Base-by-base conservation (phyloP, 2,888 invertebrate genomes). In the Alviniconcha strummeri region DNA sequence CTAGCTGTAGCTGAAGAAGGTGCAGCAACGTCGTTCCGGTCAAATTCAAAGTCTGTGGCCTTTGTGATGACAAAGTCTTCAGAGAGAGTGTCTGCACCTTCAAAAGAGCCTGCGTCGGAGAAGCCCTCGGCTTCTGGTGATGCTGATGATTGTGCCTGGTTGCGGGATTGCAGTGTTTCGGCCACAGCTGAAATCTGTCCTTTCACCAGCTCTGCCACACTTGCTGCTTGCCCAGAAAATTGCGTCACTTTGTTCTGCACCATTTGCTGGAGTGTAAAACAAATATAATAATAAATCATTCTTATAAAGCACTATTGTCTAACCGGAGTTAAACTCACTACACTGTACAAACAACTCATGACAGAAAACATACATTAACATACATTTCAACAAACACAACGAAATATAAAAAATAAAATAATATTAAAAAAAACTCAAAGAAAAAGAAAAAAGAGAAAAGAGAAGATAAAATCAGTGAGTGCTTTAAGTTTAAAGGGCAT, bases 171-270 rank as follows among this genome's bases (percentile, higher is more conserved):
- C 5, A 84, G 54, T 8, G 36, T 80, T 15, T 84, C 77, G 13
- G 77, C 75, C 15, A 85, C 57, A 17, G 81, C 67, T 19, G 85
- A 71, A 13, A 82, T 83, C 79, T 87, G 85, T 56, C 64, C 80
- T 82, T 85, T 87, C 1, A 90, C 84, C n/a, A 85, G 86, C 19
- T 87, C 86, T 0, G 85, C 85, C 15, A 90, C 84, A 17, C 84
- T 87, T 19, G 88, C 84, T 36, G 89, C 87, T 71, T 90, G 90
- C 55, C 85, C 85, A 5, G 89, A 87, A 86, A 90, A 87, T 72
- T 89, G 84, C 7, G 86, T 81, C 1, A 88, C 85, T 36, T 84
- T 87, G 64, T 89, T 86, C 64, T 88, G 85, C 11, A 90, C 64
- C 71, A 86, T 88, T 80, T 86, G 86, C 91, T 91, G 87, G 64